Evolutionary conservation across 2,113 vertebrate species (phyloP), one percentile per base, ranked within the genome.

Genomic region (Clupea harengus): DNA sequence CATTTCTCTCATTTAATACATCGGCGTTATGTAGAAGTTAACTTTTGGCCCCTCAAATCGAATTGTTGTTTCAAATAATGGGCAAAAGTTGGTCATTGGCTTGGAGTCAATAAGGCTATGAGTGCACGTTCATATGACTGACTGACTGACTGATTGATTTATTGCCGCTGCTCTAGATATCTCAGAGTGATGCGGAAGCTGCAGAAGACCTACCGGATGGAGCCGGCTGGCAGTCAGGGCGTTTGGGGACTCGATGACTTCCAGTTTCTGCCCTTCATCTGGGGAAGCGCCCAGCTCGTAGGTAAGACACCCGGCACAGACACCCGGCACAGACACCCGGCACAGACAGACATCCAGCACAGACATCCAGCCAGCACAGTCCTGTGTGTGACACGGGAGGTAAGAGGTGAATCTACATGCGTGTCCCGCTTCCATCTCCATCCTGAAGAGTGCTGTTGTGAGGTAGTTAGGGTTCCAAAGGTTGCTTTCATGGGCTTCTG

Each of bases 181-280:
- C 95, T 99, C 0, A 92, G 92, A 85, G 95, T 99, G 84, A 99
- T 99, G 98, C 90, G 97, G 85, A 99, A 98, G 87, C 94, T 99
- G 85, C 98, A 99, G 94, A 97, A 96, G 89, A 97, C 96, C 0
- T 99, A 99, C 93, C 94, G 98, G 86, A 99, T 99, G 98, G 98
- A 99, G 91, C 98, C 98, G 0, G 98, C 98, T 0, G 98, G 98
- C 81, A 99, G 98, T 93, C 98, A 99, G 91, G 98, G 98, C 0
- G 98, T 99, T 85, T 99, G 98, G 98, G 98, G 98, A 85, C 95
- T 99, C 87, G 98, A 99, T 2, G 98, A 99, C 92, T 99, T 99
- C 92, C 98, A 99, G 54, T 99, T 99, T 81, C 94, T 99, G 17
- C 98, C 98, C 87, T 99, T 99, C 93, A 97, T 99, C 88, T 99